phyloP scores from a whole-genome alignment of 1,140 invertebrate genomes.

The Drosophila yakuba region DNA sequence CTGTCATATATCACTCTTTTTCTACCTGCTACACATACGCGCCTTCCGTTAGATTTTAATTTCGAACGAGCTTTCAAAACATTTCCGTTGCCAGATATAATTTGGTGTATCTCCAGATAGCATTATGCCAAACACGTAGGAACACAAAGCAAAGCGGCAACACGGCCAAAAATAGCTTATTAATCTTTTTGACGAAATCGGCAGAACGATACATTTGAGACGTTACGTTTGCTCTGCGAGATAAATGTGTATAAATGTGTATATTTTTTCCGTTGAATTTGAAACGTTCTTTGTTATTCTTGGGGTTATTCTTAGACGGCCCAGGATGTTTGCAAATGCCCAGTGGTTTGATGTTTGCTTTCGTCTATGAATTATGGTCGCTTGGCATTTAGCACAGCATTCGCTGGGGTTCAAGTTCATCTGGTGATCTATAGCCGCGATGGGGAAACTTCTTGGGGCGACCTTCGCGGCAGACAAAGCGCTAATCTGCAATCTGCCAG shows the following conservation, averaged over 20 bases:
- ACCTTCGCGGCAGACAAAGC: conserved; percentile 38
- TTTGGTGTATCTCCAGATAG: conserved; percentile 35
- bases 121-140: conserved; percentile 70
- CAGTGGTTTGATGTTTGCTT: conserved; percentile 29
- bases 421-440: conserved; percentile 4
- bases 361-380: conserved; percentile 58
- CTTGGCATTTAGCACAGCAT: conserved; percentile 48
- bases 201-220: conserved; percentile 50
- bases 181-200: conserved; percentile 80
- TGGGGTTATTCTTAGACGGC: conserved; percentile 27
- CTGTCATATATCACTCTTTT: conserved; percentile 3
- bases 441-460: conserved; percentile 28
- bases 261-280: conserved; percentile 40
- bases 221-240: conserved; percentile 46
- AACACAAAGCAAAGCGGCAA: conserved; percentile 6
- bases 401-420: conserved; percentile 43
- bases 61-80: conserved; percentile 57
- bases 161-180: conserved; percentile 57
- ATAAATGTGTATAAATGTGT: background rate
- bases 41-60: conserved; percentile 43
- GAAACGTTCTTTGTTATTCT: conserved; percentile 25
- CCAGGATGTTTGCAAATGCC: conserved; percentile 52
- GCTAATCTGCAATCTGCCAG: conserved; percentile 41
- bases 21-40: conserved; percentile 12
- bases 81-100: conserved; percentile 62